Evolutionary conservation across 2,888 invertebrate species (phyloP).

Genomic region (Ariolimax columbianus): DNA sequence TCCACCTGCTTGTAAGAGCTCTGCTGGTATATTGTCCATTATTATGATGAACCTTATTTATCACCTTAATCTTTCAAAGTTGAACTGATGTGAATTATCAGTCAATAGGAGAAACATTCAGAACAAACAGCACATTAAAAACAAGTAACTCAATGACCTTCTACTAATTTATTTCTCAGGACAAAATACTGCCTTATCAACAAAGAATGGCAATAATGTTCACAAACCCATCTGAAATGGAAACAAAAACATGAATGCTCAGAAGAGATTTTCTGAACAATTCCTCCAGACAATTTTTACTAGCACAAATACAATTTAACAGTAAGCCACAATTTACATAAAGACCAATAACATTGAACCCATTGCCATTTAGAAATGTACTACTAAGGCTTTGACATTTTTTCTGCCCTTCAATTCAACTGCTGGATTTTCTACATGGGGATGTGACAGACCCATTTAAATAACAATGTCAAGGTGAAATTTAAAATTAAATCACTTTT

Average conservation of each 20-base stretch:
- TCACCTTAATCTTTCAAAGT: too few species aligned
- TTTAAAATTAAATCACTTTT: background rate
- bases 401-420: background rate
- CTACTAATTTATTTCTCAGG: conserved; percentile 41
- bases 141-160: conserved; percentile 9
- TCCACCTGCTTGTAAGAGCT: too few species aligned
- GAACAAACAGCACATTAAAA: background rate
- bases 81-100: too few species aligned
- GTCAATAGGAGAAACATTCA: background rate
- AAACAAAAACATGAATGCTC: conserved; percentile 13
- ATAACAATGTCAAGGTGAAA: background rate
- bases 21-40: too few species aligned
- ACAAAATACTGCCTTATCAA: conserved; percentile 23
- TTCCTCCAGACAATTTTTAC: conserved; percentile 13
- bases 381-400: background rate
- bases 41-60: too few species aligned
- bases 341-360: background rate
- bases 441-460: background rate
- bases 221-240: conserved; percentile 2
- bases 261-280: background rate
- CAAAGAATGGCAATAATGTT: conserved; percentile 23
- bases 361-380: conserved; percentile 13
- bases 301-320: conserved; percentile 21
- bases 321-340: conserved; percentile 19
- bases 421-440: background rate